These are phyloP conservation scores for Leptinotarsa texana DNA, from an alignment of 1,140 invertebrate species.

Conservation along the genomic window DNA sequence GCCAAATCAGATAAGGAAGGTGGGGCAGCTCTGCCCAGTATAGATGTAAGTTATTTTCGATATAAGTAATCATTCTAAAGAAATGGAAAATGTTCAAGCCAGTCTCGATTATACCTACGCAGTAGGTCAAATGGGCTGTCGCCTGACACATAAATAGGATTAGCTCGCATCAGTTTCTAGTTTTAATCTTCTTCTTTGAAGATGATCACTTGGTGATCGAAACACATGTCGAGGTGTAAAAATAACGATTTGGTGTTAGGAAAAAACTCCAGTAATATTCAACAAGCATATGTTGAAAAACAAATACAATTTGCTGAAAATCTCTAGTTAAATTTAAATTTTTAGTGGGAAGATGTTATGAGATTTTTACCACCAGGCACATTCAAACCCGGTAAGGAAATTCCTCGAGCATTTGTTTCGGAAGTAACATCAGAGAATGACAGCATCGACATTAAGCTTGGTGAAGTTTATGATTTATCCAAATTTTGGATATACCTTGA, in stretches of 20 bases:
- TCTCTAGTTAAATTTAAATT: background rate
- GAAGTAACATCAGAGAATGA: slow-evolving; percentile 26
- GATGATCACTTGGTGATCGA: no score
- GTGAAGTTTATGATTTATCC: slow-evolving; percentile 46
- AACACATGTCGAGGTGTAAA: no score
- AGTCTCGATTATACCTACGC: no score
- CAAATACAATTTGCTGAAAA: background rate
- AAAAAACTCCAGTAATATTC: no score
- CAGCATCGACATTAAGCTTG: slow-evolving; percentile 41
- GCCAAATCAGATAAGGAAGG: background rate
- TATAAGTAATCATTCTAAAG: no score
- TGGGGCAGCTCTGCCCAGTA: background rate
- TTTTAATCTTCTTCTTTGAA: no score
- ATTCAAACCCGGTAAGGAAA: slow-evolving; percentile 30
- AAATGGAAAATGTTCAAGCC: no score
- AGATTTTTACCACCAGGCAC: slow-evolving; percentile 32
- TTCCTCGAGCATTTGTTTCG: slow-evolving; percentile 38
- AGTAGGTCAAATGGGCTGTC: no score
- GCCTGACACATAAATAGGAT: no score
- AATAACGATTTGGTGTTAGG: no score
- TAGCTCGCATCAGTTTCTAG: no score
- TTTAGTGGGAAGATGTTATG: slow-evolving; percentile 32
- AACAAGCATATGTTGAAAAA: no score
- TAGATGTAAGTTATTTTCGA: slow-evolving; percentile 5
- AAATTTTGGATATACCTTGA: slow-evolving; percentile 48